A percentile compares a stretch with the other conserved stretches of the same genome.
Evolutionary conservation across 2,888 invertebrate species (phyloP).

Genomic region (Metellina segmentata): DNA sequence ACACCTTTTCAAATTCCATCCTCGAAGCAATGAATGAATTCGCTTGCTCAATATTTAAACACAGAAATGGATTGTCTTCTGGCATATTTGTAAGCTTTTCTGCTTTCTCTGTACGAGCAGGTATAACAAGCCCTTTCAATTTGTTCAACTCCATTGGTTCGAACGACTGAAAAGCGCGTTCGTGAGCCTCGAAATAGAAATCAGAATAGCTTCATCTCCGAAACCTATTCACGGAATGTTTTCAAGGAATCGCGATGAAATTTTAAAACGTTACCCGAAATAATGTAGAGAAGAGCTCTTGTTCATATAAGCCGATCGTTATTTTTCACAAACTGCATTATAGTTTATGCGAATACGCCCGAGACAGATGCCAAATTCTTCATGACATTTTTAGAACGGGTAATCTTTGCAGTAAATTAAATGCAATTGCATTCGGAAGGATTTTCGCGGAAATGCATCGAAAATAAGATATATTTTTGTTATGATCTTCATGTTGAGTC

Average conservation of each 20-base stretch:
- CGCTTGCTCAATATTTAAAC: conserved; percentile 5
- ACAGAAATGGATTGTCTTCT: conserved; percentile 7
- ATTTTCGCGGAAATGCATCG: not conserved
- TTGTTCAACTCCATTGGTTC: conserved; percentile 12
- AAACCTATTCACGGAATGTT: not conserved
- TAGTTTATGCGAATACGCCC: not conserved
- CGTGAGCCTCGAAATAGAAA: not conserved
- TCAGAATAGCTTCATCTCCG: not conserved
- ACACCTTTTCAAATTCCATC: not conserved
- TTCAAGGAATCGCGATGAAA: not conserved
- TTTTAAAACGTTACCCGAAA: not conserved
- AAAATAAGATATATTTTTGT: not conserved
- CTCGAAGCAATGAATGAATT: not conserved
- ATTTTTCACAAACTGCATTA: not conserved
- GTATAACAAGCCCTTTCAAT: conserved; percentile 22
- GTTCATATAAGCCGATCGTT: no score
- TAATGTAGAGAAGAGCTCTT: not conserved
- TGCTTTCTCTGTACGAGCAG: not conserved
- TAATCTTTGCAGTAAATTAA: not conserved
- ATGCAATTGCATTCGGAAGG: not conserved
- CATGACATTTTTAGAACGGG: not conserved
- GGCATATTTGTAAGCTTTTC: conserved; percentile 23
- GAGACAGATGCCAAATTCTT: not conserved
- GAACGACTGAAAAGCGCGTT: not conserved
- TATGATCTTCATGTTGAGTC: not conserved